Base-by-base conservation (phyloP, 2,888 invertebrate species). In the Erebia aethiops region DNA sequence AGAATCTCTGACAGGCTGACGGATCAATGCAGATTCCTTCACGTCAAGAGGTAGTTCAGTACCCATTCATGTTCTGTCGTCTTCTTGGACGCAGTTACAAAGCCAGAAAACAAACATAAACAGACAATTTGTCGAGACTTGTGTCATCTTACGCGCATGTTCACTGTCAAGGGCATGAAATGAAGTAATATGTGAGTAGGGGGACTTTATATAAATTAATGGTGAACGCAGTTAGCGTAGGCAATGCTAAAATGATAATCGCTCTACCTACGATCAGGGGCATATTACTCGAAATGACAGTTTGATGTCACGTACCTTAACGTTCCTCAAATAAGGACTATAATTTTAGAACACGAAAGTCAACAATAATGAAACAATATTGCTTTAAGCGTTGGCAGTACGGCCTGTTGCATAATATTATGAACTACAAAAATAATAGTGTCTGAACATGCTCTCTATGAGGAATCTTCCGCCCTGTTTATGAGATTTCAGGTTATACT, bases 181-280 rank as follows among this genome's bases (percentile, higher is more conserved):
- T 61, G 61, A 61, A 61, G 46, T 61, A 43, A 61, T 61, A 18
- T 16, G 61, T 8, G 61, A 46, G 61, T 46, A 46, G 61, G 61
- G 14, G 61, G 43, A 60, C n/a, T 51, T n/a, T 52, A 52, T 52
- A 18, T 52, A 52, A 18, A 54, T 54, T 54, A 52, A 52, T 52
- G 16, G 9, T 11, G 11, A 54, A 54, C 54, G 54, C 51, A 14
- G 51, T 51, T n/a, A 51, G 51, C n/a, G 51, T 51, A 51, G 51
- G 46, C 46, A 46, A 3, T 46, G 13, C 10, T 54, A 10, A 18
- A 18, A 54, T 54, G 16, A 18, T 2, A 18, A 54, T 18, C 16
- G 54, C 54, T 54, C 7, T 10, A 10, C 9, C 16, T 16, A 18
- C 10, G 54, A 18, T 54, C 54, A 2, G 16, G n/a, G 8, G 1